Percentiles rank a stretch among this genome's conserved stretches.
phyloP scores from a whole-genome alignment of 2,797 vertebrate genomes.

The Avahi laniger region DNA sequence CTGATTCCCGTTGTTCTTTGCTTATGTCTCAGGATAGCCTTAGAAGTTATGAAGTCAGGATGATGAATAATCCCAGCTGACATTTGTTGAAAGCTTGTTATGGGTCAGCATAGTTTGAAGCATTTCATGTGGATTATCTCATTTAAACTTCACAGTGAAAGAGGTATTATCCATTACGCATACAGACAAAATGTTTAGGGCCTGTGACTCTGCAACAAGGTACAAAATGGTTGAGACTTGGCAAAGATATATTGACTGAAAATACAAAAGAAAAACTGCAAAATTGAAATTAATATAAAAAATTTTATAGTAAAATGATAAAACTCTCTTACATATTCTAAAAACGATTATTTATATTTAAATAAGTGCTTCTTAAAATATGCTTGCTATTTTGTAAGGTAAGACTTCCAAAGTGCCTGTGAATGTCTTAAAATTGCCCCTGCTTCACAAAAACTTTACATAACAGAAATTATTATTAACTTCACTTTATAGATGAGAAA shows the following conservation, averaged over 20 bases:
- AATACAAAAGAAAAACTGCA: not conserved
- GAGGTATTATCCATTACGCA: rapidly evolving
- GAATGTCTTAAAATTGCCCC: not conserved
- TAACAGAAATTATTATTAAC: not conserved
- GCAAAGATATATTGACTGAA: not conserved
- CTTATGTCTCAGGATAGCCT: not conserved
- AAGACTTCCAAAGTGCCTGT: not conserved
- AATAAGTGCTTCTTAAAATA: not conserved
- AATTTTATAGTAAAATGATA: not conserved
- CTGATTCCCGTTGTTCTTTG: not conserved
- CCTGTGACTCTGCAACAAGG: not conserved
- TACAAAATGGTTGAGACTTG: not conserved
- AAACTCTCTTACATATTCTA: not conserved
- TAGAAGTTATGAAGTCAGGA: not conserved
- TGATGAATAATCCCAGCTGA: not conserved
- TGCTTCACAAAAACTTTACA: not conserved
- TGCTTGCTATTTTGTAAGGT: not conserved
- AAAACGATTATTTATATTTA: not conserved
- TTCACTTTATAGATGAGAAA: not conserved
- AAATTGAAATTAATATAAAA: not conserved
- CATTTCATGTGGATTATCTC: not conserved
- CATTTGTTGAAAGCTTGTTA: not conserved
- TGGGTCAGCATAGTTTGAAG: not conserved
- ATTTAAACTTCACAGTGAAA: not conserved
- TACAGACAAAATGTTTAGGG: not conserved